Evolutionary conservation across 1,140 invertebrate species (phyloP), one percentile per base, ranked within the genome.

Genomic region (Caerostris darwini): DNA sequence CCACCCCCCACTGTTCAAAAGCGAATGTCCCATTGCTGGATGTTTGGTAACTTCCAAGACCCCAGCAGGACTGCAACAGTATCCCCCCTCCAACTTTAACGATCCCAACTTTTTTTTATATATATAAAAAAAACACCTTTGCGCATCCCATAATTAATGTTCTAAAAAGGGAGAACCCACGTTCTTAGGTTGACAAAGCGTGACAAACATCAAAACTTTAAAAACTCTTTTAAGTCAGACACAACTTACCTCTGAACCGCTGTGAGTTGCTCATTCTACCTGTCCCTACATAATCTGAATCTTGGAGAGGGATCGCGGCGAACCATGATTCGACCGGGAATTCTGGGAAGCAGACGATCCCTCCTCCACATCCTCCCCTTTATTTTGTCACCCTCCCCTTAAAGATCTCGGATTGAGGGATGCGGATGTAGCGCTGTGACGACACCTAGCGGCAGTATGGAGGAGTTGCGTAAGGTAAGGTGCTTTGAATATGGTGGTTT

Each of bases 241-340:
- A 12, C 19, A 34, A 77, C 71, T 77, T 77, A 77, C 71, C 71
- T 77, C 71, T 19, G 34, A 7, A 12, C 8, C 34, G 19, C 71
- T 77, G 8, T 50, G 50, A 8, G 71, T 77, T 77, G 34, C 53
- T 34, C 71, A 77, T 77, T 34, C 71, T 77, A 77, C 71, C 71
- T 77, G 71, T 34, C 50, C 53, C 71, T 12, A 53, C 71, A 77
- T 77, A 50, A 53, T 77, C 7, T 12, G 19, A 50, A 53, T 50
- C 19, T 50, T 50, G 53, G 34, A 34, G 2, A 5, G 71, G 53
- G 71, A 77, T 50, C 71, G 34, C 71, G 71, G 34, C 71, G 71
- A 50, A 77, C 71, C 71, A 77, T 77, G 71, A 77, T 77, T 77
- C 71, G 71, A 77, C 71, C 71, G 82, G 82, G 82, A 83, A 83